phyloP scores from a whole-genome alignment of 64 coral and sea anemone species.

The Montipora capricornis region DNA sequence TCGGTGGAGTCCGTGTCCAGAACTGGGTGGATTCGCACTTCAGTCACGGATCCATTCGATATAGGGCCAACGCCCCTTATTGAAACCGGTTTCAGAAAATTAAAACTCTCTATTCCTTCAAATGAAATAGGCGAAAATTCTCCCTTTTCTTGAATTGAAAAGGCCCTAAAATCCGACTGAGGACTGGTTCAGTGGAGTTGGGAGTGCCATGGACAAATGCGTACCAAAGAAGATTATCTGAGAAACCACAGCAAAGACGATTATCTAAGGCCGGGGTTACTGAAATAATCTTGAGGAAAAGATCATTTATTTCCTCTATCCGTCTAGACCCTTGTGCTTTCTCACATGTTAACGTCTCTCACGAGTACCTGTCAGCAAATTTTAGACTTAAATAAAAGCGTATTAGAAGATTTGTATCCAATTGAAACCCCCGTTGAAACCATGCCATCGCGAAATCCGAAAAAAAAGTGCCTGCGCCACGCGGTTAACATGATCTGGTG shows the following conservation, averaged over 20 bases:
- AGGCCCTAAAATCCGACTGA: no score
- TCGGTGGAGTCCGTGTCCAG: neutral
- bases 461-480: no score
- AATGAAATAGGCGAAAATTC: neutral
- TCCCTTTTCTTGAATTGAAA: neutral
- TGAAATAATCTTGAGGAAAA: neutral
- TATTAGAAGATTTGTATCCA: no score
- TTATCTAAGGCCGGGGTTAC: neutral
- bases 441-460: no score
- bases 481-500: no score
- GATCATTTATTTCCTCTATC: neutral
- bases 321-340: neutral
- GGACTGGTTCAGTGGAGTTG: neutral
- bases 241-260: neutral
- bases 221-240: neutral
- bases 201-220: neutral
- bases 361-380: no score
- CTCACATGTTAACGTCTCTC: neutral
- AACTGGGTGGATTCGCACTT: neutral
- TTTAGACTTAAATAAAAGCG: no score
- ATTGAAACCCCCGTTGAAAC: no score
- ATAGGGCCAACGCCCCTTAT: neutral
- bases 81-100: neutral
- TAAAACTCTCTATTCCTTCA: neutral
- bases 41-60: neutral